These are phyloP conservation scores for Thereva nobilitata DNA, from an alignment of 2,888 invertebrate species.

Conservation along the genomic window DNA sequence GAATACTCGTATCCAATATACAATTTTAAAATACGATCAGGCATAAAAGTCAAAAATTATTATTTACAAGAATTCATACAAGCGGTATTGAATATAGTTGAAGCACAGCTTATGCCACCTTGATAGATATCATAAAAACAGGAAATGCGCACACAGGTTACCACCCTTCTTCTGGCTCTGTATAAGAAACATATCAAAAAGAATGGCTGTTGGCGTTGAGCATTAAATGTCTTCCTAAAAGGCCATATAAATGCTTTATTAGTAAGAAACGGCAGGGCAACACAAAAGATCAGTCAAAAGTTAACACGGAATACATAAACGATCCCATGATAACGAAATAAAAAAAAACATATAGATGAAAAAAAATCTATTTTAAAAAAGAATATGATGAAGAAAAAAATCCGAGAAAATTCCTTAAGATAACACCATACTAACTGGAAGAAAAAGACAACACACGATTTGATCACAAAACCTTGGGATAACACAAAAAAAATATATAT, in stretches of 20 bases:
- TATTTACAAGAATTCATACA: not conserved
- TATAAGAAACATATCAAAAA: constrained; percentile 22
- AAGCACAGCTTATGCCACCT: constrained; percentile 2
- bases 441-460: constrained; percentile 23
- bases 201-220: constrained; percentile 33
- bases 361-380: constrained; percentile 22
- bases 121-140: constrained; percentile 6
- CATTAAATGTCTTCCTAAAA: constrained; percentile 39
- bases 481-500: no score
- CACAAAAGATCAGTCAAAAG: constrained; percentile 35
- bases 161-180: not conserved
- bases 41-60: no score
- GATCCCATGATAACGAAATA: constrained; percentile 7
- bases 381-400: constrained; percentile 8
- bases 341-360: constrained; percentile 7
- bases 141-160: constrained; percentile 10
- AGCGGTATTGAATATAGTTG: constrained; percentile 1
- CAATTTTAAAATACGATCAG: no score
- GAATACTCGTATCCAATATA: no score
- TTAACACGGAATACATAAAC: not conserved
- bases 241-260: constrained; percentile 41
- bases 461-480: constrained; percentile 24
- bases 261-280: constrained; percentile 24
- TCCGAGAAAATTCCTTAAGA: constrained; percentile 37
- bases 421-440: constrained; percentile 36